Base-by-base conservation (phyloP, 2,797 vertebrate genomes). In the Phoebastria nigripes region DNA sequence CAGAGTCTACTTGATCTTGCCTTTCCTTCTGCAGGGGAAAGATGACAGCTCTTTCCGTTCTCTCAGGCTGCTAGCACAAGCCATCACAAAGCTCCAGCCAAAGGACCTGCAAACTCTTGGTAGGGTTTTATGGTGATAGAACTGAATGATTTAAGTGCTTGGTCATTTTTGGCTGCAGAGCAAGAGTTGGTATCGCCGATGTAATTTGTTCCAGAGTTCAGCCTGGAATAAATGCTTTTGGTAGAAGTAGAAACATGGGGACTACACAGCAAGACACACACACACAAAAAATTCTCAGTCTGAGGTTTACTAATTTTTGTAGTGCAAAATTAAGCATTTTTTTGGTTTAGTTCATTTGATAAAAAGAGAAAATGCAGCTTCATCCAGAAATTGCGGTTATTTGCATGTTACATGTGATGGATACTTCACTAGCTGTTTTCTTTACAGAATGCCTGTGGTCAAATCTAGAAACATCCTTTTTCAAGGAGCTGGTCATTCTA, bases 1-100 rank as follows among this genome's bases (percentile, higher is more conserved):
- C 89, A 98, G 98, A 94, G 62, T 98, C 91, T 98, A 97, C 95
- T 94, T 98, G 94, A 93, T 98, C 82, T 91, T 98, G 79, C 98
- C 87, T 49, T 95, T 98, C 78, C 95, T 98, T 44, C 95, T 98
- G 44, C 73, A 84, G 11, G 56, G 55, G 37, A 1, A 91, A 8
- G 84, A 82, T 80, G 10, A 5, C 37, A 11, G n/a, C 41, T 92
- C n/a, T 20, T 56, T 37, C 44, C 0, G 0, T 76, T 96, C 95
- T 4, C 63, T 97, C 5, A 7, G 15, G 5, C 65, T 59, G 12
- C 31, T 98, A 1, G 97, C 97, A 73, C 15, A 79, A 78, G 94
- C 96, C 13, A 49, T 98, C 15, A 35, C 18, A 4, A 95, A 39
- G 4, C 95, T 98, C 20, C 92, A 96, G 51, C 44, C 74, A 58